phyloP scores from a whole-genome alignment of 1,140 invertebrate genomes.

The Anoplolepis gracilipes region DNA sequence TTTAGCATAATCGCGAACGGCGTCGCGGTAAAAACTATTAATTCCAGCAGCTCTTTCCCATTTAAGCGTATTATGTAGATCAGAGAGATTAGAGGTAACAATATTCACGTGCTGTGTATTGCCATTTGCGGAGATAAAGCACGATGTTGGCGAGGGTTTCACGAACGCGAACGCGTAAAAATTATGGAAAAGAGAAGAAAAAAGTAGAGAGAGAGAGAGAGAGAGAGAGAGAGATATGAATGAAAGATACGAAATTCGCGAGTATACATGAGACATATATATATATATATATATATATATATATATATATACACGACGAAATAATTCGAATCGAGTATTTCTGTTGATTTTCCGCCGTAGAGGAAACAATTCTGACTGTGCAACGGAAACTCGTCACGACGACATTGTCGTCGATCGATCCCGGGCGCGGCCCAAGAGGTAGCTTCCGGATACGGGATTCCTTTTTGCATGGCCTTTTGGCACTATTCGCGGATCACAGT shows the following conservation, averaged over 20 bases:
- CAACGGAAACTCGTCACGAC: not conserved
- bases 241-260: not conserved
- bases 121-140: constrained; percentile 54
- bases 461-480: not conserved
- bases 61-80: constrained; percentile 57
- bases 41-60: constrained; percentile 22
- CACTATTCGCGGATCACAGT: constrained; percentile 2
- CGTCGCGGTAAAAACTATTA: constrained; percentile 48
- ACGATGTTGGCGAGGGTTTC: constrained; percentile 18
- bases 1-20: constrained; percentile 27
- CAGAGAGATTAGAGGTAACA: constrained; percentile 50
- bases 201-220: not conserved
- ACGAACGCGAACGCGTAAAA: not conserved
- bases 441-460: constrained; percentile 4
- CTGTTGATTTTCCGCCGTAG: constrained; percentile 4
- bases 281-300: not conserved
- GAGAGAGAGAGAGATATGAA: not conserved
- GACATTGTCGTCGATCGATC: constrained; percentile 15
- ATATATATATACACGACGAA: not conserved
- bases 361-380: constrained; percentile 30
- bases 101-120: constrained; percentile 45
- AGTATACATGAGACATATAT: no score
- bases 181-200: constrained; percentile 6
- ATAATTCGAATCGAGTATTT: constrained; percentile 52
- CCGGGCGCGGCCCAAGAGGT: not conserved